Conservation (phyloP, 2,797 vertebrate species). For the Galago senegalensis region DNA sequence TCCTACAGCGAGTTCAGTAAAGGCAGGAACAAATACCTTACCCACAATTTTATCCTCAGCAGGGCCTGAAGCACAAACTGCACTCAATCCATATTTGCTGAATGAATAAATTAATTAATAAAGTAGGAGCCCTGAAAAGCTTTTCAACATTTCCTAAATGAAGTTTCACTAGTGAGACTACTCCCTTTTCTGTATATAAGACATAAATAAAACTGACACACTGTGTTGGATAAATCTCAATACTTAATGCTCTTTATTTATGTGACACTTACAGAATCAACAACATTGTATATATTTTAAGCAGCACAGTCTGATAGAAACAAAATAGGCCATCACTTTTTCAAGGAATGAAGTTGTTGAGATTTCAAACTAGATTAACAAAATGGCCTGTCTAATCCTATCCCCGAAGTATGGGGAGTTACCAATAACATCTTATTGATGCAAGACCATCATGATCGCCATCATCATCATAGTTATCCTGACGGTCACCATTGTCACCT, state of each 20-base stretch:
- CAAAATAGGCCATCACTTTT: background rate
- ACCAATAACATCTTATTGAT: background rate
- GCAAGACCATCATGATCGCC: too few species aligned
- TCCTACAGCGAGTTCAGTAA: background rate
- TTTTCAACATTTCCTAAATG: background rate
- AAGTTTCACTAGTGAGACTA: background rate
- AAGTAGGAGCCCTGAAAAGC: background rate
- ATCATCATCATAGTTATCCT: rapidly evolving
- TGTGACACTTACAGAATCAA: background rate
- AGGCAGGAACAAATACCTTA: background rate
- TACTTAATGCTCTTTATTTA: background rate
- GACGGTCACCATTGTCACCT: rapidly evolving
- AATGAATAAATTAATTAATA: background rate
- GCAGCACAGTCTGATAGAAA: background rate
- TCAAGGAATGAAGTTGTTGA: background rate
- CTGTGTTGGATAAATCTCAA: background rate
- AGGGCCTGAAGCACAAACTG: background rate
- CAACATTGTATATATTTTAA: background rate
- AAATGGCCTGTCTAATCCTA: background rate
- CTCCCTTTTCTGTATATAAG: background rate
- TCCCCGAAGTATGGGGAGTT: background rate
- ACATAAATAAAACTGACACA: background rate
- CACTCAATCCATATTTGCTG: background rate
- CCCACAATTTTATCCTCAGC: background rate
- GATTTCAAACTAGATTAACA: background rate